Percentiles rank a stretch among this genome's conserved stretches.
Evolutionary conservation across 2,888 invertebrate genomes (phyloP).

Genomic region (Polyploca ridens): DNA sequence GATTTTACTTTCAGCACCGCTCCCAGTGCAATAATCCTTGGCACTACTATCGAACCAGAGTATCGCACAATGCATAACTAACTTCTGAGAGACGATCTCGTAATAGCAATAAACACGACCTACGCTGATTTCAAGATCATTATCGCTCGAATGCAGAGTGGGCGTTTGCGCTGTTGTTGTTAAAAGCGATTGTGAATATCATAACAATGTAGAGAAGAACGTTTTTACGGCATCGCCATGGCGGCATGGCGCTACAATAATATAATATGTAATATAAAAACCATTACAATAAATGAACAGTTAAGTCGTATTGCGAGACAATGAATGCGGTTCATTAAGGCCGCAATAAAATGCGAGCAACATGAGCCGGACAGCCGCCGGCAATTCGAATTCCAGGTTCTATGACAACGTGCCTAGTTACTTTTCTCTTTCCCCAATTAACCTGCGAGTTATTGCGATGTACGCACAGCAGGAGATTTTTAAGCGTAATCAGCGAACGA

Average conservation of each 20-base stretch:
- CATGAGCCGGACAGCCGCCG: slow-evolving; percentile 49
- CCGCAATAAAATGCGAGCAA: slow-evolving; percentile 61
- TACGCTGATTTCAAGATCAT: slow-evolving; percentile 78
- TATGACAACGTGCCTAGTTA: slow-evolving; percentile 54
- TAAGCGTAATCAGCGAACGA: slow-evolving; percentile 41
- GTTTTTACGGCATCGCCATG: slow-evolving; percentile 36
- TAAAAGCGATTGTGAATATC: slow-evolving; percentile 63
- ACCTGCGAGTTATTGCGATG: slow-evolving; percentile 61
- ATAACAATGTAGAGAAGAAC: slow-evolving; percentile 59
- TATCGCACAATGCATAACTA: slow-evolving; percentile 16
- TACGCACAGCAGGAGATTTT: slow-evolving; percentile 34
- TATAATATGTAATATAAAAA: slow-evolving; percentile 55
- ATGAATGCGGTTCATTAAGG: slow-evolving; percentile 71
- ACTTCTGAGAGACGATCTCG: slow-evolving; percentile 43
- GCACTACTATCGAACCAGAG: slow-evolving; percentile 25
- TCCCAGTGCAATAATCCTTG: slow-evolving; percentile 48
- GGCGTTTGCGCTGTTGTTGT: slow-evolving; percentile 56
- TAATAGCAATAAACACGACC: slow-evolving; percentile 70
- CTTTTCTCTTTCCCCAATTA: slow-evolving; percentile 66
- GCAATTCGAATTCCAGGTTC: slow-evolving; percentile 58
- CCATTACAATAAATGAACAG: slow-evolving; percentile 67
- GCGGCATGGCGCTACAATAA: slow-evolving; percentile 37
- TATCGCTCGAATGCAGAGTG: slow-evolving; percentile 66
- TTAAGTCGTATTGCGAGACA: slow-evolving; percentile 65
- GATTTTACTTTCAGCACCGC: slow-evolving; percentile 41